These are phyloP conservation scores for Dasypolia templi DNA, from an alignment of 2,888 invertebrate genomes.

Conservation along the genomic window DNA sequence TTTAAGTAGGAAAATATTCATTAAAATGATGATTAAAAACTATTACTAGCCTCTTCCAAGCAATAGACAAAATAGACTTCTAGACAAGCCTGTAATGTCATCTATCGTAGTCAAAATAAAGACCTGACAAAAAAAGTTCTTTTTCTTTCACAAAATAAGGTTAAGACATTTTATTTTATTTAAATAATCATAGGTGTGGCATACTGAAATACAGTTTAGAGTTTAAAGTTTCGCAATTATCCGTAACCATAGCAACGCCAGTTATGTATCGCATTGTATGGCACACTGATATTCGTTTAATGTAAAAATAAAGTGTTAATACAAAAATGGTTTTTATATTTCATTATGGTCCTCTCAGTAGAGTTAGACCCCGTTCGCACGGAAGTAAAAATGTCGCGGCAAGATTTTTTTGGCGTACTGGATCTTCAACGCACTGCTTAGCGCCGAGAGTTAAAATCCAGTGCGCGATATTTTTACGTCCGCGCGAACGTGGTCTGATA, in stretches of 20 bases:
- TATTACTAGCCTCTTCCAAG: neutral
- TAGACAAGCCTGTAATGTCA: constrained; percentile 1
- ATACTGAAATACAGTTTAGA: constrained; percentile 67
- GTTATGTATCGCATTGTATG: constrained; percentile 79
- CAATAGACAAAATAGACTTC: neutral
- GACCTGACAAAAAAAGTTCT: neutral
- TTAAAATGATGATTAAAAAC: neutral
- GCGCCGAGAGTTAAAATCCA: no score
- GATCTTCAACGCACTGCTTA: no score
- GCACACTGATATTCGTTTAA: constrained; percentile 83
- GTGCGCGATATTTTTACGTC: no score
- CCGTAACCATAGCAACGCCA: constrained; percentile 78
- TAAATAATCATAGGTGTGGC: constrained; percentile 49
- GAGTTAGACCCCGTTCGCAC: no score
- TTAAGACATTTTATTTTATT: neutral
- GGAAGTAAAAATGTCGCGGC: no score
- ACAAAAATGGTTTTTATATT: constrained; percentile 59
- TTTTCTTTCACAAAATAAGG: neutral
- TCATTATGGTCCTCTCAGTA: neutral
- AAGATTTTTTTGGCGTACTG: no score
- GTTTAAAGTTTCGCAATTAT: constrained; percentile 74
- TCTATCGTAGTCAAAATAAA: neutral
- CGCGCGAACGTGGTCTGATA: no score
- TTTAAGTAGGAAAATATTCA: neutral
- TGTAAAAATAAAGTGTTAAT: constrained; percentile 84